A percentile compares a stretch with the other conserved stretches of the same genome.
Evolutionary conservation across 2,797 vertebrate species (phyloP).

Genomic region (Sebastes taczanowskii): DNA sequence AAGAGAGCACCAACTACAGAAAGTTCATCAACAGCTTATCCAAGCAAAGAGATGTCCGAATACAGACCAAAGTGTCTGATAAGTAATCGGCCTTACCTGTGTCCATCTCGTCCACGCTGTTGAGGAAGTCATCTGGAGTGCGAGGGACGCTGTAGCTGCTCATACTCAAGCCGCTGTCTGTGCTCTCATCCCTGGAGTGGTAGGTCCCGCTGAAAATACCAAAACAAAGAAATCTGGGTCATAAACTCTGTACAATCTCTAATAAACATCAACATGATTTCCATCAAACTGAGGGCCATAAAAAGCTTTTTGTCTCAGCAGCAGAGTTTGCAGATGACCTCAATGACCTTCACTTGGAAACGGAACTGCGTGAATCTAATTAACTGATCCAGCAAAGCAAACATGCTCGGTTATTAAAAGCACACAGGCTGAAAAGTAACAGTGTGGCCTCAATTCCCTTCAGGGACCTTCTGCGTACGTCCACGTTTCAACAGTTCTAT

Average conservation of each 20-base stretch:
- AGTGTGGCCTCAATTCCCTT: constrained; percentile 27
- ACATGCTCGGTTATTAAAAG: constrained; percentile 27
- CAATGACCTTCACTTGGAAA: constrained; percentile 8
- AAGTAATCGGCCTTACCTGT: constrained; percentile 83
- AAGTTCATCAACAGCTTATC: not conserved
- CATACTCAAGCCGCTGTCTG: constrained; percentile 98
- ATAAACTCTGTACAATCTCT: not conserved
- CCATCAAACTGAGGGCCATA: not conserved
- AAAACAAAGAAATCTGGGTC: not conserved
- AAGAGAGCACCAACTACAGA: not conserved
- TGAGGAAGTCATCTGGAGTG: constrained; percentile 98
- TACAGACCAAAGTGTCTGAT: not conserved
- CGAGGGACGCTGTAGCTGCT: constrained; percentile 99
- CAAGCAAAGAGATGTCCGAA: too few species aligned
- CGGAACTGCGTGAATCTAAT: constrained; percentile 17
- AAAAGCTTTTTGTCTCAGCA: not conserved
- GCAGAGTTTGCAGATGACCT: not conserved
- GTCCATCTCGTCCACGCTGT: constrained; percentile 99
- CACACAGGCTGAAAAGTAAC: constrained; percentile 21
- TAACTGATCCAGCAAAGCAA: constrained; percentile 18
- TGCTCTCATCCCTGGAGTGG: constrained; percentile 99
- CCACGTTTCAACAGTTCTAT: constrained; percentile 1
- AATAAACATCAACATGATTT: not conserved
- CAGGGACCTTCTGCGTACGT: constrained; percentile 4
- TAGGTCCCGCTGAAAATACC: constrained; percentile 89